Conservation (phyloP, 2,797 vertebrate species). For the Capromys pilorides region DNA sequence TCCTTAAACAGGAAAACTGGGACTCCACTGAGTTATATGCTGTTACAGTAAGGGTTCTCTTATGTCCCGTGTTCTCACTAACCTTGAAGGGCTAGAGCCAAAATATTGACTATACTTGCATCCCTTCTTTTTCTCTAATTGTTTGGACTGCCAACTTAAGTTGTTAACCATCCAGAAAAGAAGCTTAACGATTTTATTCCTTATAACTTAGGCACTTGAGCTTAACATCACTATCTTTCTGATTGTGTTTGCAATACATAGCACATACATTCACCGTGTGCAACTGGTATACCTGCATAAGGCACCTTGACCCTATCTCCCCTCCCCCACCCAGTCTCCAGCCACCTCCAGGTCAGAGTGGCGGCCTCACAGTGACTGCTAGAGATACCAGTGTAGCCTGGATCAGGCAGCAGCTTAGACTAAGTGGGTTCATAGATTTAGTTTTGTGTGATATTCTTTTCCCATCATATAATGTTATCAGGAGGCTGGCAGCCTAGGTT, state of each 20-base stretch:
- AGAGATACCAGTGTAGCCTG: neutral
- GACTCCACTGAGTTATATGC: too few relatives aligned
- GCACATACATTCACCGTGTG: neutral
- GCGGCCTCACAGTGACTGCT: neutral
- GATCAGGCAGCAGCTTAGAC: neutral
- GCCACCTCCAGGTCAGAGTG: neutral
- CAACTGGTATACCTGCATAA: neutral
- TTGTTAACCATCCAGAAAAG: too few relatives aligned
- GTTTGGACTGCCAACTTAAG: too few relatives aligned
- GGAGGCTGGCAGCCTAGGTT: neutral
- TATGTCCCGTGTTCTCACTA: too few relatives aligned
- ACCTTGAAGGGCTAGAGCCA: too few relatives aligned
- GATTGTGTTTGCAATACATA: neutral
- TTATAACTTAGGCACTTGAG: too few relatives aligned
- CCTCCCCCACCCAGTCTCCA: neutral
- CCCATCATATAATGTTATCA: neutral
- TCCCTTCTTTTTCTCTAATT: too few relatives aligned
- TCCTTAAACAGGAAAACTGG: too few relatives aligned
- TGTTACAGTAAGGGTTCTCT: too few relatives aligned
- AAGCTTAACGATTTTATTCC: too few relatives aligned
- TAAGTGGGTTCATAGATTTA: neutral
- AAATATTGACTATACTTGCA: too few relatives aligned
- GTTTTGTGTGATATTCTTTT: neutral
- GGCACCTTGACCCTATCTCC: neutral
- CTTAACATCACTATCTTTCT: too few relatives aligned